Evolutionary conservation across 2,888 invertebrate genomes (phyloP).

Genomic region (Hypercompe scribonia): DNA sequence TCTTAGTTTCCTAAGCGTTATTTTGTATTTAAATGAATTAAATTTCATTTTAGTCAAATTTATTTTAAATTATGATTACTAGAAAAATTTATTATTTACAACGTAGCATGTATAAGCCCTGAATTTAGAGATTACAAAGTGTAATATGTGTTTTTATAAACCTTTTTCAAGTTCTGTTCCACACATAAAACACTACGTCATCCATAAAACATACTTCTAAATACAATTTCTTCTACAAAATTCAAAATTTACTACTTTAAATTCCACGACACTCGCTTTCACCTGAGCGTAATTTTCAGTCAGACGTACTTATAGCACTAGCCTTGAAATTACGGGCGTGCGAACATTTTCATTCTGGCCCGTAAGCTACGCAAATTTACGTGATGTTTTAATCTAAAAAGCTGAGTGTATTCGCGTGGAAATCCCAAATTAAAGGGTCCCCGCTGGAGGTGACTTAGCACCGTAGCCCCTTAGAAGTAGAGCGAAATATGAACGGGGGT

Average conservation of each 20-base stretch:
- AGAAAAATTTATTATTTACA: too few relatives aligned
- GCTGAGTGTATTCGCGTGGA: constrained; percentile 58
- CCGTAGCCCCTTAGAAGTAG: constrained; percentile 34
- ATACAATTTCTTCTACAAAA: constrained; percentile 6
- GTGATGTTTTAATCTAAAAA: constrained; percentile 72
- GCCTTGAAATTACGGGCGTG: constrained; percentile 61
- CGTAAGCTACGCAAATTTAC: constrained; percentile 69
- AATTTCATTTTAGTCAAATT: too few relatives aligned
- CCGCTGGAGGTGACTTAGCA: constrained; percentile 33
- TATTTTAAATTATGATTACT: too few relatives aligned
- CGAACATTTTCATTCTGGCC: constrained; percentile 59
- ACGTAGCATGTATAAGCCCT: too few relatives aligned
- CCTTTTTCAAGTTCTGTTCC: background rate
- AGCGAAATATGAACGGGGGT: constrained; percentile 38
- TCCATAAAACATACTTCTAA: background rate
- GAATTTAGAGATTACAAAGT: too few relatives aligned
- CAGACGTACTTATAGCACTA: constrained; percentile 44
- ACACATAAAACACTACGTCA: background rate
- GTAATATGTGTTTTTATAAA: background rate
- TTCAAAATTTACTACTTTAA: constrained; percentile 1
- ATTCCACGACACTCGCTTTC: constrained; percentile 20
- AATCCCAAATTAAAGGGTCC: constrained; percentile 62
- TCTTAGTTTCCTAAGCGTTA: too few relatives aligned
- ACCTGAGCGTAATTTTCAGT: constrained; percentile 40
- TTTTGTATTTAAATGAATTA: too few relatives aligned